These are phyloP conservation scores for Troides oblongomaculatus DNA, from an alignment of 2,888 invertebrate species.

Conservation along the genomic window DNA sequence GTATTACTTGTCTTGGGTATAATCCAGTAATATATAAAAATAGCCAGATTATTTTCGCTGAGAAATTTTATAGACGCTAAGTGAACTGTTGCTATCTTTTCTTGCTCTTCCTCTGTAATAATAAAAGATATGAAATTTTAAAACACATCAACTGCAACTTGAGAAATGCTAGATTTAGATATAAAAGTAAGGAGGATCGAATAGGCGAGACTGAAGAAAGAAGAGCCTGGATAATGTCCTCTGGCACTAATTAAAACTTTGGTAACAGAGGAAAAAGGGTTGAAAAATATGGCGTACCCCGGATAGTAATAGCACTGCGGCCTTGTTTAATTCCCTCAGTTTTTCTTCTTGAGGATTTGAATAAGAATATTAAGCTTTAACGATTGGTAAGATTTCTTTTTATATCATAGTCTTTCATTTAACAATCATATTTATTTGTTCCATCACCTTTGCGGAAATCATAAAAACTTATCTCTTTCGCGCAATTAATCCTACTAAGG, in stretches of 20 bases:
- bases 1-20: no score
- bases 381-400: slow-evolving; percentile 31
- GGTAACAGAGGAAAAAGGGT: slow-evolving; percentile 71
- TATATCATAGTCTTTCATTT: slow-evolving; percentile 25
- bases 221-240: slow-evolving; percentile 73
- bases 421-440: slow-evolving; percentile 16
- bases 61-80: no score
- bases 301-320: slow-evolving; percentile 69
- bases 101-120: no score
- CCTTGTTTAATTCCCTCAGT: slow-evolving; percentile 64
- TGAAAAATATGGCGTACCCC: slow-evolving; percentile 71
- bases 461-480: slow-evolving; percentile 23
- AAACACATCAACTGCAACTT: no score
- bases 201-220: slow-evolving; percentile 56
- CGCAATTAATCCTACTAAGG: slow-evolving; percentile 12
- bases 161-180: slow-evolving; percentile 42
- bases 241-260: slow-evolving; percentile 79
- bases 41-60: no score
- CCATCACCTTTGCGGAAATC: background rate
- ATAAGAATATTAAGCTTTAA: slow-evolving; percentile 54
- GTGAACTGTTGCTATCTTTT: no score
- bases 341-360: slow-evolving; percentile 54
- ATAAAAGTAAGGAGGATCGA: slow-evolving; percentile 56
- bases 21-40: no score
- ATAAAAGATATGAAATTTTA: no score